Conservation (phyloP, 1,140 invertebrate species). For the Bathynomus jamesi region DNA sequence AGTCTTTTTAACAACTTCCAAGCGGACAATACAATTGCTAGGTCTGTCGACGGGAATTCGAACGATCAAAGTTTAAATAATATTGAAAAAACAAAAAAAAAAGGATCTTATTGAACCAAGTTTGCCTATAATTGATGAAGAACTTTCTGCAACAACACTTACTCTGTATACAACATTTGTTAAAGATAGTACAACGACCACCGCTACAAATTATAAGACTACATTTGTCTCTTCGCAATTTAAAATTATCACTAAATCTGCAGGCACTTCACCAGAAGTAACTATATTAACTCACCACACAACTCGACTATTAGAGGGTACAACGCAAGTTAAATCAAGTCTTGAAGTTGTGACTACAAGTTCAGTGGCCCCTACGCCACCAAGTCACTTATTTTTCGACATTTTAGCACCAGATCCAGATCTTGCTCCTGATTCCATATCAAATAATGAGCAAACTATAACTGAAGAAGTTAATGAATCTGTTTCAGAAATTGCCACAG, state of each 20-base stretch:
- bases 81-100: background rate
- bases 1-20: conserved; percentile 44
- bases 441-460: background rate
- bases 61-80: conserved; percentile 39
- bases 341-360: conserved; percentile 9
- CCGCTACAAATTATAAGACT: conserved; percentile 45
- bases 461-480: conserved; percentile 29
- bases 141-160: conserved; percentile 35
- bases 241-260: conserved; percentile 37
- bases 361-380: conserved; percentile 5
- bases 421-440: conserved; percentile 10
- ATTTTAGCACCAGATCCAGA: conserved; percentile 4
- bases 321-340: conserved; percentile 28
- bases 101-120: conserved; percentile 39
- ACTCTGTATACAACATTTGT: conserved; percentile 86
- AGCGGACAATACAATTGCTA: conserved; percentile 40
- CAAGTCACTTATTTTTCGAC: conserved; percentile 8
- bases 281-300: conserved; percentile 88
- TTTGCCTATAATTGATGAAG: conserved; percentile 36
- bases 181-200: conserved; percentile 65
- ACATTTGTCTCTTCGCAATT: conserved; percentile 1
- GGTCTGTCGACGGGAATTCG: conserved; percentile 34
- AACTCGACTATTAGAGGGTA: conserved; percentile 71
- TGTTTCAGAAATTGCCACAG: conserved; percentile 34
- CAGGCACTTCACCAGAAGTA: conserved; percentile 45